Evolutionary conservation across 2,113 vertebrate species (phyloP).

Genomic region (Cyanoliseus patagonus): DNA sequence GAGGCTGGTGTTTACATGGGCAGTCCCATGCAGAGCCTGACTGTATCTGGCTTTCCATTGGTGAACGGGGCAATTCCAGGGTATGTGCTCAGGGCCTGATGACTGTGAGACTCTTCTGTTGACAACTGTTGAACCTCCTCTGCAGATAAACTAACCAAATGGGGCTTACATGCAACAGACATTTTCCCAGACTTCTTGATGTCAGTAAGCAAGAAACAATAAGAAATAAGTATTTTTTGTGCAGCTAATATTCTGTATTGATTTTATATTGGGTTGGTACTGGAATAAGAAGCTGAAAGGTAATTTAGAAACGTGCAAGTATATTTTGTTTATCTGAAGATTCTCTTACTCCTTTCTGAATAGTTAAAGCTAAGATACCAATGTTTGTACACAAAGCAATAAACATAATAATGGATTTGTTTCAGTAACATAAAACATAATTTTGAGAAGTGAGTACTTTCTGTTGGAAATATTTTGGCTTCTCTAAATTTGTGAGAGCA

Average conservation of each 20-base stretch:
- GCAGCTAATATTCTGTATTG: neutral
- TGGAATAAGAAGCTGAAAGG: neutral
- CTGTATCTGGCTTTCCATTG: fast-evolving
- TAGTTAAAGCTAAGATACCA: neutral
- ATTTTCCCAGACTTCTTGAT: neutral
- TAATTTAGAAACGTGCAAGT: neutral
- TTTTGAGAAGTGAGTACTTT: neutral
- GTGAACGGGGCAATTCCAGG: neutral
- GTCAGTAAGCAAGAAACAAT: neutral
- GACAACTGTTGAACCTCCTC: neutral
- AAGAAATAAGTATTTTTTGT: neutral
- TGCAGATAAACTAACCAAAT: neutral
- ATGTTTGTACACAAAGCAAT: neutral
- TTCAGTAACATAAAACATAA: neutral
- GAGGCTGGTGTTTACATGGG: neutral
- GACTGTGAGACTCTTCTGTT: neutral
- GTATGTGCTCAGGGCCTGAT: fast-evolving
- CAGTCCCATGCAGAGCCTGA: neutral
- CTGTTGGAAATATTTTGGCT: neutral
- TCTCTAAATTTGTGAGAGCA: neutral
- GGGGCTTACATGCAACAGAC: too few species aligned
- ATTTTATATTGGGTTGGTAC: neutral
- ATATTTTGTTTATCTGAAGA: neutral
- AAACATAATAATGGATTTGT: neutral
- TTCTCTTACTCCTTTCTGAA: neutral